Evolutionary conservation across 2,113 vertebrate species (phyloP), one percentile per base, ranked within the genome.

Genomic region (Hylia prasina): DNA sequence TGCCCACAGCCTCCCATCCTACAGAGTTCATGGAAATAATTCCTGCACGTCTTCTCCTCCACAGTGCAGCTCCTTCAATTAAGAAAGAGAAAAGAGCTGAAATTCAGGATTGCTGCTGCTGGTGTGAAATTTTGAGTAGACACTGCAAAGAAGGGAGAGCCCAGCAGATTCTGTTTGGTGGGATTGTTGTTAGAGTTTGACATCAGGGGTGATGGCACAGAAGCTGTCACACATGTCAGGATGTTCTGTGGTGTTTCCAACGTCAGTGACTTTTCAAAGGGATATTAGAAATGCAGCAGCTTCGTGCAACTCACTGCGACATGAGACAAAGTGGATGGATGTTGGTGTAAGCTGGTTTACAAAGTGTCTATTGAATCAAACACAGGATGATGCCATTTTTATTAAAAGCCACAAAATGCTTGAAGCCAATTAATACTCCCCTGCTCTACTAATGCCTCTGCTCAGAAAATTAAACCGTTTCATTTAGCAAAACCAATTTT

Each of bases 381-480:
- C 61, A 35, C 81, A 60, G 44, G 61, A 71, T 72, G 82, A 90
- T 69, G 92, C 61, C 63, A 2, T 91, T 96, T 95, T 94, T 94
- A 90, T 95, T 94, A 90, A 93, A 97, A 97, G 81, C 95, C 90
- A 64, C 90, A 93, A 94, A 96, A 94, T 84, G 78, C 93, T 96
- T 45, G 48, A 71, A 94, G 71, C 82, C 85, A 93, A 85, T 96
- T 96, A 96, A 96, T 87, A 40, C 60, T 96, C 65, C 1, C 3
- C 64, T 91, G 69, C 91, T 94, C 91, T 61, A 30, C 77, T 91
- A 87, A 84, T 95, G 95, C 70, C 48, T 87, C 64, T 39, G 81
- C 78, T 76, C 11, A 0, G 57, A 71, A 94, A 93, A 93, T 96
- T 78, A 95, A 95, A 71, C 35, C n/a, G 31, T 63, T 93, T 82